These are phyloP conservation scores for Xylocampa areola DNA, from an alignment of 2,888 invertebrate genomes.

Conservation along the genomic window DNA sequence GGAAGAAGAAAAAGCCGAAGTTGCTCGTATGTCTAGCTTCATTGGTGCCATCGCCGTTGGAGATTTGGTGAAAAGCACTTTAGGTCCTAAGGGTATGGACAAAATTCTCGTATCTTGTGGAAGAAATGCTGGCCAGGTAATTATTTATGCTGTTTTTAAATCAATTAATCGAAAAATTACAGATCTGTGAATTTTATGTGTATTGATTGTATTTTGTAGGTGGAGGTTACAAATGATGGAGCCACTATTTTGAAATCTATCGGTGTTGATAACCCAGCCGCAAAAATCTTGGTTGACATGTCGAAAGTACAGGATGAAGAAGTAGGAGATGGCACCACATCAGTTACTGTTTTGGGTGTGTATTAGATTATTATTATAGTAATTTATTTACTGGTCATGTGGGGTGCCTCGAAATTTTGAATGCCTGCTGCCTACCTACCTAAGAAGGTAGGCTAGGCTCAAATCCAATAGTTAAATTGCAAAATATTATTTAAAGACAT, in stretches of 20 bases:
- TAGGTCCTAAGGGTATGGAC: slow-evolving; percentile 99
- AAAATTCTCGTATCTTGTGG: slow-evolving; percentile 96
- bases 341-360: slow-evolving; percentile 96
- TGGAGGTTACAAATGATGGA: slow-evolving; percentile 99
- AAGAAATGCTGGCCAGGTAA: slow-evolving; percentile 92
- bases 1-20: slow-evolving; percentile 99
- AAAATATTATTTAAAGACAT: not conserved
- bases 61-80: slow-evolving; percentile 98
- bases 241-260: slow-evolving; percentile 99
- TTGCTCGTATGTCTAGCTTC: slow-evolving; percentile 98
- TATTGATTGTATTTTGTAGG: slow-evolving; percentile 78
- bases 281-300: slow-evolving; percentile 99
- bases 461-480: not conserved
- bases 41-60: slow-evolving; percentile 99
- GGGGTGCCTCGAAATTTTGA: no score
- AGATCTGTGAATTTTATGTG: not conserved
- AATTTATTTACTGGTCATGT: not conserved
- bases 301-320: slow-evolving; percentile 99
- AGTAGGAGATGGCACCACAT: slow-evolving; percentile 99
- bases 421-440: no score
- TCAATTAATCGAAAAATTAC: not conserved
- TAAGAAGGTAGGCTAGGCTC: no score
- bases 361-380: slow-evolving; percentile 16
- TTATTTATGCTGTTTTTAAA: slow-evolving; percentile 11
- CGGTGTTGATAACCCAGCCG: slow-evolving; percentile 99